These are phyloP conservation scores for Myrmecobius fasciatus DNA, from an alignment of 2,113 vertebrate species.

Conservation along the genomic window DNA sequence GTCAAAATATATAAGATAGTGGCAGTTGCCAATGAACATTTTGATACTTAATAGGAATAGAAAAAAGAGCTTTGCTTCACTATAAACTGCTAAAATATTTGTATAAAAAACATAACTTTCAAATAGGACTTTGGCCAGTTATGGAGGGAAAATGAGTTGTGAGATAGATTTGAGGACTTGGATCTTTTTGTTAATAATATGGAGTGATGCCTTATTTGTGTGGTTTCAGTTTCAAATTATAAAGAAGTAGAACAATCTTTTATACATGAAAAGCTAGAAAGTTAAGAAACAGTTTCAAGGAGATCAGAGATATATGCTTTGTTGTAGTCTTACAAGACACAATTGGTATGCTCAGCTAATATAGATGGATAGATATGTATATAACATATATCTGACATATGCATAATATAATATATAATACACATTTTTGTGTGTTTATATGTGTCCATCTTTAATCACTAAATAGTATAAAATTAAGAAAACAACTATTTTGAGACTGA, in stretches of 20 bases:
- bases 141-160: not conserved
- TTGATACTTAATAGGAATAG: not conserved
- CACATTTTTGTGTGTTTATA: not conserved
- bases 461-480: not conserved
- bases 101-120: not conserved
- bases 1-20: not conserved
- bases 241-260: not conserved
- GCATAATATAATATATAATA: too few relatives aligned
- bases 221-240: not conserved
- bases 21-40: not conserved
- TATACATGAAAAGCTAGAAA: not conserved
- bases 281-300: not conserved
- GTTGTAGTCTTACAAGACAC: not conserved
- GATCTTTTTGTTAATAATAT: not conserved
- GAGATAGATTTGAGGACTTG: not conserved
- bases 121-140: not conserved
- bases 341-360: not conserved
- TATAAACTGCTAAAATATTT: not conserved
- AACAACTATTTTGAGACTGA: not conserved
- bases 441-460: not conserved
- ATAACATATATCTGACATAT: too few relatives aligned
- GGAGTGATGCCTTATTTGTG: not conserved
- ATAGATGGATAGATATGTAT: not conserved
- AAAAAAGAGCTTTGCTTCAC: not conserved
- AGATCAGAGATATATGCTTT: not conserved